Conservation (phyloP, 2,888 invertebrate species). For the Ischnus inquisitorius region DNA sequence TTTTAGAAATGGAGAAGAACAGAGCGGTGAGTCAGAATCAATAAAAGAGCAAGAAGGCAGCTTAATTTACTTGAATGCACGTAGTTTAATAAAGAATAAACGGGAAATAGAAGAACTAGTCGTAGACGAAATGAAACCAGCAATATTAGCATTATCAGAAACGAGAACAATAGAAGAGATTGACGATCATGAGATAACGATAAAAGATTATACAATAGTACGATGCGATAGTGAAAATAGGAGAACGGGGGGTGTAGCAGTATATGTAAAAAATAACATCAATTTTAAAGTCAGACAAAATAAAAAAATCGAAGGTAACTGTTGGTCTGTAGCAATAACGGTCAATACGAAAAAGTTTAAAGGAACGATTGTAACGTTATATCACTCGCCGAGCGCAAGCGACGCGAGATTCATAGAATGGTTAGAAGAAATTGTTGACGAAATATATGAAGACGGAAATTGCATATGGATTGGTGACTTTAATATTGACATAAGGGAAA, state of each 20-base stretch:
- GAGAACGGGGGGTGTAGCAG: constrained; percentile 50
- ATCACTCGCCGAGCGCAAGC: constrained; percentile 22
- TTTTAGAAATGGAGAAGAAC: not conserved
- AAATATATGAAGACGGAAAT: constrained; percentile 4
- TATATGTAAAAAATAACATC: constrained; percentile 37
- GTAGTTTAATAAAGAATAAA: constrained; percentile 38
- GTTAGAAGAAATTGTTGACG: constrained; percentile 10
- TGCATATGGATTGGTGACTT: constrained; percentile 34
- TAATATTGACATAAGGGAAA: constrained; percentile 8
- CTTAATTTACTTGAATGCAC: constrained; percentile 33
- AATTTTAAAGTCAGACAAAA: not conserved
- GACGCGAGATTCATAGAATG: constrained; percentile 1
- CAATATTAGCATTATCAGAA: constrained; percentile 50
- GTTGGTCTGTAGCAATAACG: constrained; percentile 23
- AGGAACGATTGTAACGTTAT: constrained; percentile 13
- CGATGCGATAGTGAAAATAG: constrained; percentile 50
- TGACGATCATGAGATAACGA: constrained; percentile 14
- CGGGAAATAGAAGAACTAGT: constrained; percentile 47
- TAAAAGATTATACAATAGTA: constrained; percentile 45
- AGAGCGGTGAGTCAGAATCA: constrained; percentile 3
- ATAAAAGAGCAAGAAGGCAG: not conserved
- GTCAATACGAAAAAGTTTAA: not conserved
- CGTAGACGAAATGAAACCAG: constrained; percentile 29
- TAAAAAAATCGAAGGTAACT: constrained; percentile 8
- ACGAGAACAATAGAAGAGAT: constrained; percentile 55